Base-by-base conservation (phyloP, 92 coral and sea anemone species). In the Phenganax marumi region DNA sequence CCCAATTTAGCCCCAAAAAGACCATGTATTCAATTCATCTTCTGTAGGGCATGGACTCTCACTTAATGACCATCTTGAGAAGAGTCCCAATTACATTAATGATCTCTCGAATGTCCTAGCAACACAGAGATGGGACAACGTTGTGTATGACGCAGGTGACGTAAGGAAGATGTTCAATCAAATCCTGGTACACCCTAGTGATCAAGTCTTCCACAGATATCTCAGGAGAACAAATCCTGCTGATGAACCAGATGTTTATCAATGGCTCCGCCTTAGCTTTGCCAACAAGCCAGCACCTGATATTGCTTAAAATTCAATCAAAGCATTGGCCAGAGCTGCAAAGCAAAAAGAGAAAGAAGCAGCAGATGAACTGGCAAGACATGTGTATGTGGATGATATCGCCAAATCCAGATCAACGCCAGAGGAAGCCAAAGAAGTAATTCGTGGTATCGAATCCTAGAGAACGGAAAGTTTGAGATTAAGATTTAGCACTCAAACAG, bases 281-380 rank as follows among this genome's bases (percentile, higher is more conserved):
- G 89, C 90, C 12, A 86, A 90, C 77, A 90, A 90, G 80, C 90
- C 92, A 60, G 93, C 93, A 5, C 89, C 89, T 3, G 87, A 90
- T 66, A 90, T 90, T 60, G 90, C 87, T 9, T 21, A 77, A 6
- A 80, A 75, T n/a, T 82, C 86, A 0, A 68, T 90, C 47, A 87
- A 87, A 72, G 43, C 43, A 33, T 33, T 33, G 43, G 43, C 43
- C 43, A 33, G 43, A 33, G 43, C 3, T 33, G 43, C 43, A 33
- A 5, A 33, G 43, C 43, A 33, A 33, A 33, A 33, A 33, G 43
- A 33, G 43, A 33, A 33, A 76, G 85, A 75, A 54, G 90, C 92
- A 25, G 71, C 89, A 70, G 70, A 75, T 49, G 87, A 89, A 64
- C 87, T 89, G 25, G 84, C 18, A 46, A 75, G 77, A 12, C 88